A percentile compares a stretch with the other conserved stretches of the same genome.
These are phyloP conservation scores for Myzus persicae DNA, from an alignment of 1,140 invertebrate species.

Conservation along the genomic window DNA sequence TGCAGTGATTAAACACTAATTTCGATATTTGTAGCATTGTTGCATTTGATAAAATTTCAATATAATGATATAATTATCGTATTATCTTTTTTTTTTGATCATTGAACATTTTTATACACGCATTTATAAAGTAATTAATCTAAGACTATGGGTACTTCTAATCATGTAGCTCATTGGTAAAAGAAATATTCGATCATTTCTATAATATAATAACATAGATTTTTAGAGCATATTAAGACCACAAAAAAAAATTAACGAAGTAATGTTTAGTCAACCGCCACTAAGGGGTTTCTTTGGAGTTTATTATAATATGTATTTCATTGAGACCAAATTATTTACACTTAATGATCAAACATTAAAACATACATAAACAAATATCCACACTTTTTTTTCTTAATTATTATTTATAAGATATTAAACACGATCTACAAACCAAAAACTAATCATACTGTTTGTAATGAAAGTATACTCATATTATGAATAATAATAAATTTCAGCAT, in stretches of 20 bases:
- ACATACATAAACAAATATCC: not conserved
- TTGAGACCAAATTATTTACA: not conserved
- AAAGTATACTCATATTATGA: no score
- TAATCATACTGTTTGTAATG: no score
- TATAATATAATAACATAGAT: not conserved
- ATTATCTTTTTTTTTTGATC: not conserved
- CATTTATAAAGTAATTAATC: not conserved
- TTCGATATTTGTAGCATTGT: no score
- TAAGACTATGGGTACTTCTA: not conserved
- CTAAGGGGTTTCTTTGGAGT: not conserved
- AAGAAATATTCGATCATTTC: not conserved
- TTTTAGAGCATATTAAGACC: not conserved
- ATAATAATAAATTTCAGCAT: no score
- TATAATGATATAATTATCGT: no score
- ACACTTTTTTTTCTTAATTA: not conserved
- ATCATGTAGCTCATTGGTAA: not conserved
- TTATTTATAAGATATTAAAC: no score
- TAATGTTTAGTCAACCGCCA: not conserved
- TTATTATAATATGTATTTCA: not conserved
- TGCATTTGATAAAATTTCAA: not conserved
- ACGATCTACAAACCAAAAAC: no score
- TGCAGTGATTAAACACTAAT: not conserved
- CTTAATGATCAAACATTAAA: not conserved
- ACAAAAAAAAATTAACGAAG: not conserved
- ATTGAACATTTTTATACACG: not conserved